A percentile compares a stretch with the other conserved stretches of the same genome.
Evolutionary conservation across 2,888 invertebrate genomes (phyloP).

Genomic region (Drosophila ustulata): DNA sequence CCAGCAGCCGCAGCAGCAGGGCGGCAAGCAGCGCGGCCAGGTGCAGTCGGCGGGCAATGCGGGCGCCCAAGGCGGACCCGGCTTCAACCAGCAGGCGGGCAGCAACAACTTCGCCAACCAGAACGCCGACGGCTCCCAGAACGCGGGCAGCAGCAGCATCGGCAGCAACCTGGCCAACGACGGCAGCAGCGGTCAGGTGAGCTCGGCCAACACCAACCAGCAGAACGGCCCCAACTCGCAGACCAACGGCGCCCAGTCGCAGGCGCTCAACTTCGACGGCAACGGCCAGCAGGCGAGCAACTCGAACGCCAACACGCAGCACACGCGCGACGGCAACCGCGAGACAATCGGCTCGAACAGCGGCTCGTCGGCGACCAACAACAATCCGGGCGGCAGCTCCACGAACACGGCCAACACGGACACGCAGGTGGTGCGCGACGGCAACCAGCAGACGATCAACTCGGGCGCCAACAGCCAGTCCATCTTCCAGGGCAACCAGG

Average conservation of each 20-base stretch:
- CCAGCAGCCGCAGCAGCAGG: conserved; percentile 31
- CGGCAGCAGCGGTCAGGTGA: conserved; percentile 82
- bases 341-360: conserved; percentile 74
- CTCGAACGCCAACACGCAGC: conserved; percentile 81
- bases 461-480: conserved; percentile 82
- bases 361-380: conserved; percentile 76
- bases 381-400: conserved; percentile 71
- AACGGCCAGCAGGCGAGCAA: conserved; percentile 78
- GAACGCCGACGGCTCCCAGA: conserved; percentile 39
- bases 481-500: conserved; percentile 74
- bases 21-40: conserved; percentile 42
- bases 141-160: conserved; percentile 82
- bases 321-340: conserved; percentile 55
- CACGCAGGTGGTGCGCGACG: conserved; percentile 65
- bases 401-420: conserved; percentile 82
- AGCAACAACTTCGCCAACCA: conserved; percentile 78
- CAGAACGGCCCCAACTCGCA: conserved; percentile 55
- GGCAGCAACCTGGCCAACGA: conserved; percentile 82
- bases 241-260: conserved; percentile 82
- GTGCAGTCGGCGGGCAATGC: conserved; percentile 67
- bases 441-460: conserved; percentile 63
- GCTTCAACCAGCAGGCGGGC: conserved; percentile 80
- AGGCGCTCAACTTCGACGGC: conserved; percentile 79
- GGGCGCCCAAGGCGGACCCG: conserved; percentile 66
- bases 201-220: conserved; percentile 83